These are phyloP conservation scores for Tor tambroides DNA, from an alignment of 2,113 vertebrate species.

Conservation along the genomic window DNA sequence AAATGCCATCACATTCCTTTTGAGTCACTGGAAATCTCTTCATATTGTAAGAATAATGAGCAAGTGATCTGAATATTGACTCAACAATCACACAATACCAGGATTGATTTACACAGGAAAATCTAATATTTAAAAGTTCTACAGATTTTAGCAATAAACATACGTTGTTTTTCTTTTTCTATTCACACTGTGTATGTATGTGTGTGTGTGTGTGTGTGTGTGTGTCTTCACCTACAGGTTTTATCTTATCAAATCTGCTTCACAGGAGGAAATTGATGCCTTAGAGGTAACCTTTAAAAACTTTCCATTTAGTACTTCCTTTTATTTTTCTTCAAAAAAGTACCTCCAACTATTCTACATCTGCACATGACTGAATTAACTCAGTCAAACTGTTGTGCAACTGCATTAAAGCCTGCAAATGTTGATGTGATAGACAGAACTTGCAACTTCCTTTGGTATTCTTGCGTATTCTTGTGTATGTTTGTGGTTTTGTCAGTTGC, in stretches of 20 bases:
- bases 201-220: not conserved
- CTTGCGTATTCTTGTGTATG: not conserved
- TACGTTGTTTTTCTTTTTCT: not conserved
- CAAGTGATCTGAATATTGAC: not conserved
- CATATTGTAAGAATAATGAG: not conserved
- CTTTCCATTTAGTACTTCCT: slow-evolving; percentile 50
- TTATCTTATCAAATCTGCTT: slow-evolving; percentile 91
- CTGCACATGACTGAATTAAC: not conserved
- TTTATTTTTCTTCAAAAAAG: not conserved
- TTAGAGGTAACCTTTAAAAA: slow-evolving; percentile 77
- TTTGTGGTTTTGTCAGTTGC: slow-evolving; percentile 7
- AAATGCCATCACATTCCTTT: not conserved
- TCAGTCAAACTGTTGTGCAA: not conserved
- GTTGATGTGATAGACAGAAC: not conserved
- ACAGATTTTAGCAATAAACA: not conserved
- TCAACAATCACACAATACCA: not conserved
- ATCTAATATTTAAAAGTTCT: not conserved
- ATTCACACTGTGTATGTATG: not conserved
- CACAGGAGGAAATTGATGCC: slow-evolving; percentile 85
- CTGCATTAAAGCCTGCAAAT: not conserved
- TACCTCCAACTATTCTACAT: not conserved
- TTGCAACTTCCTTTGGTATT: not conserved
- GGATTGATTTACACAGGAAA: not conserved
- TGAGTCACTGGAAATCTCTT: not conserved
- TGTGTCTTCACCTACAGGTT: slow-evolving; percentile 71